These are phyloP conservation scores for Brachionus asplanchnoidis DNA, from an alignment of 1,140 invertebrate species.

Conservation along the genomic window DNA sequence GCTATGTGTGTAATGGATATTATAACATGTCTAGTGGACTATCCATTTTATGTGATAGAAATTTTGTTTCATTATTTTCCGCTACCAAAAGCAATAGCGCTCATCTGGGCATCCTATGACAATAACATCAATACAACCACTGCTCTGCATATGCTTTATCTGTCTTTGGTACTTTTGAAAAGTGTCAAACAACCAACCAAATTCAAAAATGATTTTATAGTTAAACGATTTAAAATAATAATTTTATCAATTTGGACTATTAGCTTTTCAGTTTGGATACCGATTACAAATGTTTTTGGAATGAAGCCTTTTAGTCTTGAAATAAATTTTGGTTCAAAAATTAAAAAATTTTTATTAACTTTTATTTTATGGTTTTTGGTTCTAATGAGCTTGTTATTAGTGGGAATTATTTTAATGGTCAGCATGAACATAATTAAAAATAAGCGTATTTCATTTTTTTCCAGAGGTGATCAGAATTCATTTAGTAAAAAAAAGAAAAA, in stretches of 20 bases:
- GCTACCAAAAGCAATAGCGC: not conserved
- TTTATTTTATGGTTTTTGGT: not conserved
- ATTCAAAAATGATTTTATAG: not conserved
- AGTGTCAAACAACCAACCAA: not conserved
- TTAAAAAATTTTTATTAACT: not conserved
- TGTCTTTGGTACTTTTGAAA: not conserved
- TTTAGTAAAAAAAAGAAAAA: not conserved
- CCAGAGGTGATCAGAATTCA: not conserved
- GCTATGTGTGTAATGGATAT: not conserved
- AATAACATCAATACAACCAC: not conserved
- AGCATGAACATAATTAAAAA: not conserved
- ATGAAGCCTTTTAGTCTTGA: not conserved
- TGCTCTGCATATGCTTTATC: not conserved
- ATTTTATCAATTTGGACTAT: not conserved
- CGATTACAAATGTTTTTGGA: not conserved
- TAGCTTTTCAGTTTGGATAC: not conserved
- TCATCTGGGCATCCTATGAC: not conserved
- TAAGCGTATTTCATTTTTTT: not conserved
- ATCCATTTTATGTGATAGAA: not conserved
- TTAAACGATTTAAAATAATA: not conserved
- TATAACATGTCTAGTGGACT: not conserved
- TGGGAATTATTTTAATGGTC: not conserved
- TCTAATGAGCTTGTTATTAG: not conserved
- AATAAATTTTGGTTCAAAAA: not conserved
- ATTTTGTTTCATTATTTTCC: slow-evolving; percentile 1